Evolutionary conservation across 2,888 invertebrate genomes (phyloP).

Genomic region (Muscina levida): DNA sequence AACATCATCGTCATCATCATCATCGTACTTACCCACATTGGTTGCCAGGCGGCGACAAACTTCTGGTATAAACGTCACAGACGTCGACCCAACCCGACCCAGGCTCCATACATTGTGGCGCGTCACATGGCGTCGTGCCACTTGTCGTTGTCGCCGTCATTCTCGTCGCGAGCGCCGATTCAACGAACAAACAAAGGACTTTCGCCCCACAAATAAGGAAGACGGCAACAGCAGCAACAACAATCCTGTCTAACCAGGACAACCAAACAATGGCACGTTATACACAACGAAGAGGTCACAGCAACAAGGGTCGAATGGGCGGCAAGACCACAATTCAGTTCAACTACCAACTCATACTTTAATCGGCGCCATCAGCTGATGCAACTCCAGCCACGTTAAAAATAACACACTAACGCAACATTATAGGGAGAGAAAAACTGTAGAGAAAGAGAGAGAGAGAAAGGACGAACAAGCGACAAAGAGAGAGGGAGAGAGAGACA

Average conservation of each 20-base stretch:
- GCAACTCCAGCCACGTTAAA: conserved; percentile 4
- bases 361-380: conserved; percentile 23
- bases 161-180: conserved; percentile 13
- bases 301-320: too few species aligned
- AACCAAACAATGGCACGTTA: conserved; percentile 45
- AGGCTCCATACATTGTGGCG: conserved; percentile 49
- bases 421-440: neutral
- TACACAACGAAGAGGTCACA: neutral
- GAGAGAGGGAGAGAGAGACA: conserved; percentile 2
- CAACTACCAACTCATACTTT: neutral
- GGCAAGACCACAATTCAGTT: too few species aligned
- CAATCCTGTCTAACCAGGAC: conserved; percentile 54
- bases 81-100: conserved; percentile 15
- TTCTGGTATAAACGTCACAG: conserved; percentile 41
- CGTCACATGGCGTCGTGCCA: conserved; percentile 23
- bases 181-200: neutral
- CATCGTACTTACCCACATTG: conserved; percentile 18
- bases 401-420: neutral
- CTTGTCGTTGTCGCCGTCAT: conserved; percentile 4
- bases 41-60: conserved; percentile 2
- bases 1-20: conserved; percentile 36
- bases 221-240: neutral
- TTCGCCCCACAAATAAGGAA: neutral
- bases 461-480: neutral
- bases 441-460: neutral